Evolutionary conservation across 2,797 vertebrate genomes (phyloP).

Genomic region (Poeciliopsis turneri): DNA sequence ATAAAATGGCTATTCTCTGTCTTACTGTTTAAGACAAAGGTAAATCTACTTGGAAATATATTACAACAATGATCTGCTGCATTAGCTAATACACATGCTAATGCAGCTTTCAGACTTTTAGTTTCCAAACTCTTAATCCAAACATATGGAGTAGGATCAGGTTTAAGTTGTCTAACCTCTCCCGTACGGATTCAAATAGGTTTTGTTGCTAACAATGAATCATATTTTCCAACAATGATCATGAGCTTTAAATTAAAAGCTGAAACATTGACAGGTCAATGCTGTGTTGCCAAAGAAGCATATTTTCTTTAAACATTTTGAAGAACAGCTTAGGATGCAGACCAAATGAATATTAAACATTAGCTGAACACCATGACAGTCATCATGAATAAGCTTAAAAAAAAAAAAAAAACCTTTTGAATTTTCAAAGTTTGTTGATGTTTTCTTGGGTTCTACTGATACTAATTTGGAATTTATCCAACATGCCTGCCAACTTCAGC

Average conservation of each 20-base stretch:
- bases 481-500: not conserved
- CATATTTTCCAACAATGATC: not conserved
- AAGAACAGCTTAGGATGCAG: not conserved
- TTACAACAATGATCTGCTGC: not conserved
- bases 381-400: not conserved
- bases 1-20: not conserved
- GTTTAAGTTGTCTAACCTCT: not conserved
- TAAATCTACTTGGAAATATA: not conserved
- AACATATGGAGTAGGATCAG: not conserved
- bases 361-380: not conserved
- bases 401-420: not conserved
- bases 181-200: not conserved
- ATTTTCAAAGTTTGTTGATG: not conserved
- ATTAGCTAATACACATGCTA: not conserved
- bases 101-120: not conserved
- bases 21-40: no score
- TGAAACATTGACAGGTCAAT: not conserved
- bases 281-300: not conserved
- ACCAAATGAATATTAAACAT: not conserved
- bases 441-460: not conserved
- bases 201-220: not conserved
- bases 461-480: not conserved
- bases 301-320: not conserved
- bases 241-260: not conserved
- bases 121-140: not conserved